A percentile compares a stretch with the other conserved stretches of the same genome.
Evolutionary conservation across 2,888 invertebrate genomes (phyloP).

Genomic region (Drosophila anomalata): DNA sequence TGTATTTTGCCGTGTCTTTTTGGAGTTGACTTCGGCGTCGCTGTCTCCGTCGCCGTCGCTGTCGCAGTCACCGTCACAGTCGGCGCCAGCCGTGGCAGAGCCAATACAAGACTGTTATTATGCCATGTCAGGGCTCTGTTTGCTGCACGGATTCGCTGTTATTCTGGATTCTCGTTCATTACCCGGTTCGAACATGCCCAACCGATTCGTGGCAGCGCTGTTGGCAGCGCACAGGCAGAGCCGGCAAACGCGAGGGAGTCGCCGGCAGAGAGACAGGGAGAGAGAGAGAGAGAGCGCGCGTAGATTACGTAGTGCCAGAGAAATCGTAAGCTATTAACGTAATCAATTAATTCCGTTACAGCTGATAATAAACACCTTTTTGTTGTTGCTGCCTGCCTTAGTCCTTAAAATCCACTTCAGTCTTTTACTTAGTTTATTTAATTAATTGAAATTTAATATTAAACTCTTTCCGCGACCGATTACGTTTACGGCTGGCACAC

Average conservation of each 20-base stretch:
- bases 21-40: slow-evolving; percentile 60
- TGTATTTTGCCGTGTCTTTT: slow-evolving; percentile 40
- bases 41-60: background rate
- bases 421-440: slow-evolving; percentile 13
- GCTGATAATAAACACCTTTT: background rate
- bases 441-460: background rate
- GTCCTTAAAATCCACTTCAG: slow-evolving; percentile 6
- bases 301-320: slow-evolving; percentile 20
- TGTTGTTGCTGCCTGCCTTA: background rate
- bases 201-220: slow-evolving; percentile 18
- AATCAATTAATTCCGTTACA: background rate
- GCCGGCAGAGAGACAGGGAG: slow-evolving; percentile 20
- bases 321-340: slow-evolving; percentile 24
- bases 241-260: slow-evolving; percentile 34
- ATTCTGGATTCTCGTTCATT: too few relatives aligned
- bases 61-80: background rate
- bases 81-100: background rate
- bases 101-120: too few relatives aligned
- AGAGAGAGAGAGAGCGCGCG: slow-evolving; percentile 13
- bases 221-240: slow-evolving; percentile 10
- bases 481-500: slow-evolving; percentile 6
- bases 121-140: too few relatives aligned
- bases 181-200: background rate
- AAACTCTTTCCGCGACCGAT: background rate
- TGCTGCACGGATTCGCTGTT: too few relatives aligned